Percentiles rank a stretch among this genome's conserved stretches.
Conservation (phyloP, 2,797 vertebrate genomes). For the Cheirogaleus major region DNA sequence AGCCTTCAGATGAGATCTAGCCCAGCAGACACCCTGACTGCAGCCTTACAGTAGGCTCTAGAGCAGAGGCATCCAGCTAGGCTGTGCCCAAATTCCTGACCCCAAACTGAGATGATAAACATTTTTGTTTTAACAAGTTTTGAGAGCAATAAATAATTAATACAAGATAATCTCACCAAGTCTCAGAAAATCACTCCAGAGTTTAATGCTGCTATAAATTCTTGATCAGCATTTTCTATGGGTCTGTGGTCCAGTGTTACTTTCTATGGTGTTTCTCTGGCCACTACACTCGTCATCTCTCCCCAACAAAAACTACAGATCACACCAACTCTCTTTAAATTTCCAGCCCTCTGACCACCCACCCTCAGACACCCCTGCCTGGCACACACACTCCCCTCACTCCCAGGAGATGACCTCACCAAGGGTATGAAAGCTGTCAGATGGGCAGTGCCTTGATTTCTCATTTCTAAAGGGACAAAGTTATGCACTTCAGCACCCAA, state of each 20-base stretch:
- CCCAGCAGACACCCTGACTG: not conserved
- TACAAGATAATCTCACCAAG: not conserved
- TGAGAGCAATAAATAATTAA: not conserved
- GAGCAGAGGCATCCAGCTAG: not conserved
- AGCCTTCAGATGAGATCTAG: not conserved
- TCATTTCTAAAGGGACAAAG: not conserved
- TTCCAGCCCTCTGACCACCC: not conserved
- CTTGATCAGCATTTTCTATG: not conserved
- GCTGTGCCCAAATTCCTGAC: not conserved
- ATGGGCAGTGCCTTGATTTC: not conserved
- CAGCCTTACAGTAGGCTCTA: not conserved
- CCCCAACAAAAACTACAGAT: not conserved
- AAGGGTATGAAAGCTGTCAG: not conserved
- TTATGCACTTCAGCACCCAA: not conserved
- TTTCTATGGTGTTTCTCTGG: not conserved
- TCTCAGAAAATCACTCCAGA: not conserved
- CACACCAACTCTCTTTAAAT: not conserved
- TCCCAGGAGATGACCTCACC: not conserved
- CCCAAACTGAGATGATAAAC: not conserved
- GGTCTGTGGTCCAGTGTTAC: not conserved
- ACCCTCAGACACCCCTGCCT: not conserved
- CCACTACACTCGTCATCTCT: not conserved
- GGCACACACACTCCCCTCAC: not conserved
- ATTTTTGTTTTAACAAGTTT: not conserved
- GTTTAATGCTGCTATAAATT: not conserved